Conservation (phyloP, 2,888 invertebrate species). For the Malacosoma neustria region DNA sequence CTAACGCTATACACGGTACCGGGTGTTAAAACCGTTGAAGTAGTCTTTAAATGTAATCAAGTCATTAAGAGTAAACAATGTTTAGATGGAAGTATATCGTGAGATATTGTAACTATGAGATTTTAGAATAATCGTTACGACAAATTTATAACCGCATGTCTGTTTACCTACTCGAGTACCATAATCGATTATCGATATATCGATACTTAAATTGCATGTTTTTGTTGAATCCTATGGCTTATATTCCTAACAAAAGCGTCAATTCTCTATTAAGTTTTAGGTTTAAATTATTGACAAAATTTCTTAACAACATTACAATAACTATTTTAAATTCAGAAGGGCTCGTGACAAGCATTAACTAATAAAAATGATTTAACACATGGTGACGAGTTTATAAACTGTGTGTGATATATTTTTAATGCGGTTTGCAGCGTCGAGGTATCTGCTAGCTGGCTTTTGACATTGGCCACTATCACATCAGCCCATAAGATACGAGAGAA, state of each 20-base stretch:
- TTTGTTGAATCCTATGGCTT: conserved; percentile 9
- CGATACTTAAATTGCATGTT: conserved; percentile 11
- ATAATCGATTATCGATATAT: conserved; percentile 2
- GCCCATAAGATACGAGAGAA: conserved; percentile 66
- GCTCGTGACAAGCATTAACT: conserved; percentile 51
- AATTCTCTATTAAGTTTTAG: background rate
- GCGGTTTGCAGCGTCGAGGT: conserved; percentile 75
- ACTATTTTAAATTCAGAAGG: no score
- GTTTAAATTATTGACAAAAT: background rate
- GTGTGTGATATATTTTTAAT: conserved; percentile 65
- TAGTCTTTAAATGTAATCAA: conserved; percentile 32
- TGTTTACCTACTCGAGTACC: conserved; percentile 7
- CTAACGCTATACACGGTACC: conserved; percentile 56
- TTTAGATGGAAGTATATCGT: conserved; percentile 22
- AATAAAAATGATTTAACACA: conserved; percentile 44
- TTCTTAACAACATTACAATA: no score
- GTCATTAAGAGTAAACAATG: conserved; percentile 27
- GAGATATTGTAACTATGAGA: conserved; percentile 20
- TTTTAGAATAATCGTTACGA: conserved; percentile 11
- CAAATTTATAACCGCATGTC: conserved; percentile 46
- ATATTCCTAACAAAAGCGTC: conserved; percentile 5
- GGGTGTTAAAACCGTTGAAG: conserved; percentile 35
- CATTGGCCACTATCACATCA: conserved; percentile 62
- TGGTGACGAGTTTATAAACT: conserved; percentile 45
- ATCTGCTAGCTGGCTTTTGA: conserved; percentile 75